Conservation (phyloP, 2,113 vertebrate species). For the Coptodon bakossiorum region DNA sequence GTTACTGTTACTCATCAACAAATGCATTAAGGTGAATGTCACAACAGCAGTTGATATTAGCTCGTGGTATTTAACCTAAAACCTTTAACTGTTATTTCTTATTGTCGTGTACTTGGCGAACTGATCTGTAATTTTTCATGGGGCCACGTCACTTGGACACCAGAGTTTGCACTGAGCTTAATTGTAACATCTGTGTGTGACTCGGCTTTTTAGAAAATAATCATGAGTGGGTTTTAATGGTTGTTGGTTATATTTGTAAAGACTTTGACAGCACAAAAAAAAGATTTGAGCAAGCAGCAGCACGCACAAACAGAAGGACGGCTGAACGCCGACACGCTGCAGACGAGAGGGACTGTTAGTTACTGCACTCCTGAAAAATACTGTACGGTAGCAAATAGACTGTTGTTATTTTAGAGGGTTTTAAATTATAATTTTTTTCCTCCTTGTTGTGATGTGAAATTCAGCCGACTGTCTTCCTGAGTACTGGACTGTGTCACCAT, state of each 20-base stretch:
- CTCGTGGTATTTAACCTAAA: neutral
- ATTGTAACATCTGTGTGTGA: neutral
- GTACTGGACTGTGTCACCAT: neutral
- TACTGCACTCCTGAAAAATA: neutral
- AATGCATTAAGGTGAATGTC: neutral
- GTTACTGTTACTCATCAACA: neutral
- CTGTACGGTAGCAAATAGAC: neutral
- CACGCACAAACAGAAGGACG: neutral
- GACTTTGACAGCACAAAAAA: neutral
- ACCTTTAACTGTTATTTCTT: neutral
- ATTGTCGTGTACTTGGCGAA: neutral
- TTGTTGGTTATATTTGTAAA: neutral
- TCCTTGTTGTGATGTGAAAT: neutral
- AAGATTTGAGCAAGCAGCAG: neutral
- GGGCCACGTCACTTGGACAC: slow-evolving; percentile 3
- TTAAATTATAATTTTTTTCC: slow-evolving; percentile 14
- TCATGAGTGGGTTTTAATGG: neutral
- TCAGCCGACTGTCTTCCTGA: slow-evolving; percentile 20
- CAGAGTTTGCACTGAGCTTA: slow-evolving; percentile 32
- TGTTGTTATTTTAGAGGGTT: slow-evolving; percentile 12
- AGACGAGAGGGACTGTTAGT: neutral
- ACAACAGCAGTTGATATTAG: neutral
- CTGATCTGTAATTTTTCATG: neutral
- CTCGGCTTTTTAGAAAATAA: neutral
- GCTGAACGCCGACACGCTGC: neutral